Evolutionary conservation across 2,888 invertebrate species (phyloP).

Genomic region (Dione vanillae): DNA sequence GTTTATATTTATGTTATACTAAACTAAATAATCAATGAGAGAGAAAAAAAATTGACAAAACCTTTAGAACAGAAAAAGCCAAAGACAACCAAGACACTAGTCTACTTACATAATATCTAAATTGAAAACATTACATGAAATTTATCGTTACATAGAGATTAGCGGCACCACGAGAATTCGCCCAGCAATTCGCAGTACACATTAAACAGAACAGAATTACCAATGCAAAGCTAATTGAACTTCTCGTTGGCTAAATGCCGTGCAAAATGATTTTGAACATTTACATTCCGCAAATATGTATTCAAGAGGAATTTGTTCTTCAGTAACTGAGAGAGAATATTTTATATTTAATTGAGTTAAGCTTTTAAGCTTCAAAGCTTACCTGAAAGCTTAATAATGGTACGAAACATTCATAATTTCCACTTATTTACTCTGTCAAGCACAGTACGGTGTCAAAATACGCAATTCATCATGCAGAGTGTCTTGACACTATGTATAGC

Average conservation of each 20-base stretch:
- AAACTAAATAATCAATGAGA: too few relatives aligned
- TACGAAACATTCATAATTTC: too few relatives aligned
- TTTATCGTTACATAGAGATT: not conserved
- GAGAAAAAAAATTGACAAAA: too few relatives aligned
- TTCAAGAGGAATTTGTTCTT: conserved; percentile 2
- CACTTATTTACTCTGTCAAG: too few relatives aligned
- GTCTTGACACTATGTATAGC: too few relatives aligned
- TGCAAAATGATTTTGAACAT: conserved; percentile 31
- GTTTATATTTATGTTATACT: too few relatives aligned
- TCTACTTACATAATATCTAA: too few relatives aligned
- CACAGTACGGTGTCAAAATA: too few relatives aligned
- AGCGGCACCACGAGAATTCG: conserved; percentile 12
- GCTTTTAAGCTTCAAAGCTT: not conserved
- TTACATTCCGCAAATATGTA: conserved; percentile 8
- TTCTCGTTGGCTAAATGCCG: conserved; percentile 31
- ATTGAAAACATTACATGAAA: too few relatives aligned
- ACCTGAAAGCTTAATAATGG: not conserved
- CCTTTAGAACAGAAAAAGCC: too few relatives aligned
- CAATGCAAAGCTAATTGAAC: conserved; percentile 37
- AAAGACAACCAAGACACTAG: too few relatives aligned
- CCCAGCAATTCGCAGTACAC: conserved; percentile 15
- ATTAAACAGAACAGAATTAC: conserved; percentile 33
- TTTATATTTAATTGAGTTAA: not conserved
- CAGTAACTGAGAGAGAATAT: not conserved
- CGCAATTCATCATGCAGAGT: too few relatives aligned